phyloP scores from a whole-genome alignment of 1,140 invertebrate species.

The Danaus melanippus region DNA sequence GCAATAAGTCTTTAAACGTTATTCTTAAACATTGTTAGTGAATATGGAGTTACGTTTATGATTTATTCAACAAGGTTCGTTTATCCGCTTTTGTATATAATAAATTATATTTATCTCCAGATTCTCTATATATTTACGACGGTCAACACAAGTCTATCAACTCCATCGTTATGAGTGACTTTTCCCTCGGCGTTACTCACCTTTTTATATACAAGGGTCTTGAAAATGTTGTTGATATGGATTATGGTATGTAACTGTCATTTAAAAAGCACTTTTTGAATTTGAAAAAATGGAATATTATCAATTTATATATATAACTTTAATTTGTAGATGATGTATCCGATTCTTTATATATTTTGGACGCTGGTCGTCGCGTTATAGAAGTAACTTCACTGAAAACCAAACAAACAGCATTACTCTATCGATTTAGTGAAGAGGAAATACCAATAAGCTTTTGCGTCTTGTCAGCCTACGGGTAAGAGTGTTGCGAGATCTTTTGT shows the following conservation, averaged over 20 bases:
- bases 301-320: neutral
- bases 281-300: too few relatives aligned
- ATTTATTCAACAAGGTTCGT: too few relatives aligned
- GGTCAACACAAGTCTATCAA: constrained; percentile 59
- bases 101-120: constrained; percentile 32
- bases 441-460: constrained; percentile 75
- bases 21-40: too few relatives aligned
- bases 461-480: constrained; percentile 76
- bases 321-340: constrained; percentile 73
- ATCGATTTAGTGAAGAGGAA: constrained; percentile 70
- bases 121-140: constrained; percentile 72
- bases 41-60: too few relatives aligned
- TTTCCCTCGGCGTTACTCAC: constrained; percentile 36
- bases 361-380: constrained; percentile 72
- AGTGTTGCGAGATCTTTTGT: neutral
- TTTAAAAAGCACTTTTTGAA: too few relatives aligned
- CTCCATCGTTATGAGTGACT: constrained; percentile 56
- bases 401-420: constrained; percentile 70
- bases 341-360: constrained; percentile 79
- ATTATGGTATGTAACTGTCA: constrained; percentile 69
- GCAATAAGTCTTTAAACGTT: too few relatives aligned
- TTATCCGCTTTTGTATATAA: too few relatives aligned
- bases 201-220: constrained; percentile 63
- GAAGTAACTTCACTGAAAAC: constrained; percentile 75
- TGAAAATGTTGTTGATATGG: constrained; percentile 74